Evolutionary conservation across 2,113 vertebrate genomes (phyloP).

Genomic region (Channa maculata): DNA sequence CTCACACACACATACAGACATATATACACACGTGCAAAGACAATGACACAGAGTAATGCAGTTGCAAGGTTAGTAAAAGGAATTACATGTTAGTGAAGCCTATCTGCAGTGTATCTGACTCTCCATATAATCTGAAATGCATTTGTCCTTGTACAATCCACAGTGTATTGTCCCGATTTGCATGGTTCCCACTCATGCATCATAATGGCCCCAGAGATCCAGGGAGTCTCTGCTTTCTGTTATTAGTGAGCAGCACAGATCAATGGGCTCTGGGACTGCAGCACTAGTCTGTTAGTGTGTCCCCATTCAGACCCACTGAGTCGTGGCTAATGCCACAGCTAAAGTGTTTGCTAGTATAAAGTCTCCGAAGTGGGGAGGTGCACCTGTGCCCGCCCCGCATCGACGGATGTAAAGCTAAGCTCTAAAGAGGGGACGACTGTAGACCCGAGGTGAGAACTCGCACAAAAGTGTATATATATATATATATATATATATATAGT

Average conservation of each 20-base stretch:
- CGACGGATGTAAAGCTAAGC: slow-evolving; percentile 42
- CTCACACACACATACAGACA: slow-evolving; percentile 24
- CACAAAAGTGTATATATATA: slow-evolving; percentile 4
- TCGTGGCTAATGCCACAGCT: slow-evolving; percentile 73
- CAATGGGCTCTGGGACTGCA: slow-evolving; percentile 66
- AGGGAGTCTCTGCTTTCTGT: slow-evolving; percentile 58
- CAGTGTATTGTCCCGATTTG: slow-evolving; percentile 73
- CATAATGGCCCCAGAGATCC: slow-evolving; percentile 73
- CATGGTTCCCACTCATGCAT: slow-evolving; percentile 71
- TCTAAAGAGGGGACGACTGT: slow-evolving; percentile 29
- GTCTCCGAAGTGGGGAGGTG: slow-evolving; percentile 53
- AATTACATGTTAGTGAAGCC: slow-evolving; percentile 46
- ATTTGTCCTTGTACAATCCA: slow-evolving; percentile 70
- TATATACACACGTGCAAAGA: slow-evolving; percentile 27
- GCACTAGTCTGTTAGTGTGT: slow-evolving; percentile 64
- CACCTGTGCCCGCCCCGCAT: slow-evolving; percentile 67
- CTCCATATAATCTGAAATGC: slow-evolving; percentile 59
- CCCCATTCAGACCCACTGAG: slow-evolving; percentile 74
- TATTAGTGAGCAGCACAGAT: slow-evolving; percentile 73
- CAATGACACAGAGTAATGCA: slow-evolving; percentile 52
- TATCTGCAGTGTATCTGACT: slow-evolving; percentile 41
- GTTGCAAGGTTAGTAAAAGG: slow-evolving; percentile 66
- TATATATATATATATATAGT: background rate
- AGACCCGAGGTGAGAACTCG: slow-evolving; percentile 15
- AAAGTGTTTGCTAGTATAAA: slow-evolving; percentile 69